Evolutionary conservation across 2,113 vertebrate species (phyloP), one percentile per base, ranked within the genome.

Genomic region (Menura novaehollandiae): DNA sequence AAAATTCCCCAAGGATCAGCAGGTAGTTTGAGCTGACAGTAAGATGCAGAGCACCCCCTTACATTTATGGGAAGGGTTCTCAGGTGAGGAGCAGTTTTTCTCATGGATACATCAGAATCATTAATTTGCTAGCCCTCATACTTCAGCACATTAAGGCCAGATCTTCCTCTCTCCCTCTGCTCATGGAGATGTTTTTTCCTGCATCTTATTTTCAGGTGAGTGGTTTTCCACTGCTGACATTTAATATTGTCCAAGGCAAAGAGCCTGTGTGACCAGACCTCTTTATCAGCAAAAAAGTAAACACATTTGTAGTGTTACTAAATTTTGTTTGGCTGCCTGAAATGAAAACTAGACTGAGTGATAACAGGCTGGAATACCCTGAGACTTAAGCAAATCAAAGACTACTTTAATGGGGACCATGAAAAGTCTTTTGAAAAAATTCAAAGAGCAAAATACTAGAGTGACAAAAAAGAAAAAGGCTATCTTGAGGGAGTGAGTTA

Each of bases 331-430:
- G 19, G 53, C 58, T 94, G 51, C 63, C 89, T 88, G 78, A 93
- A 90, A 94, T 76, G 85, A 93, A 95, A 95, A 93, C 84, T 66
- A 90, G 79, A 88, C 80, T 93, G 85, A 91, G 41, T 66, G 52
- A 81, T 93, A 93, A 95, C 64, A 85, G 67, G 37, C 43, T 81
- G 77, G 84, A 93, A 69, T 75, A 86, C 77, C 84, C 67, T 39
- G 74, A 94, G 77, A 95, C 82, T 78, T 58, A 47, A 63, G 81
- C 52, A 88, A 91, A 95, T 91, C 91, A 96, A 95, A 96, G 64
- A 71, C 24, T 59, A 44, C 43, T 92, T 96, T 88, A 85, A 73
- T 52, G 47, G 85, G 30, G 52, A 94, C 77, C 56, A 85, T 41
- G 59, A 94, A 95, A 95, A 79, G 0, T 44, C 73, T 80, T 92